Percentiles rank a stretch among this genome's conserved stretches.
Conservation (phyloP, 2,888 invertebrate species). For the Lasioglossum oenotherae region DNA sequence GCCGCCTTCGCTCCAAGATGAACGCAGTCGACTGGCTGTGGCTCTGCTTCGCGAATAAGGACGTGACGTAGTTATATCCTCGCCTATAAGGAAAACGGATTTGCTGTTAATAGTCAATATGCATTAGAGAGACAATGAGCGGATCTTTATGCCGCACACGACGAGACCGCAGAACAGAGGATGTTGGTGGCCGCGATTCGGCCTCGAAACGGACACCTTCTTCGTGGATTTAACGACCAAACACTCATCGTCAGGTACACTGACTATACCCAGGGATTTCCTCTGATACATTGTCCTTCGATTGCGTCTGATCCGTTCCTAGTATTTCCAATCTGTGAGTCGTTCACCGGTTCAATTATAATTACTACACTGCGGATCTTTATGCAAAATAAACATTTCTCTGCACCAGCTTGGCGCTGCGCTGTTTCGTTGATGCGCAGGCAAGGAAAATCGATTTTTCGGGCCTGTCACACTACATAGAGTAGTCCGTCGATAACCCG, state of each 20-base stretch:
- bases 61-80: conserved; percentile 73
- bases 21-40: conserved; percentile 65
- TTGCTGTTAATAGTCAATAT: conserved; percentile 77
- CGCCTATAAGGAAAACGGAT: conserved; percentile 76
- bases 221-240: conserved; percentile 35
- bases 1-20: conserved; percentile 70
- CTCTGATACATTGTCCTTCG: not conserved
- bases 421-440: too few relatives aligned
- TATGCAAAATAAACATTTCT: too few relatives aligned
- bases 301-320: not conserved
- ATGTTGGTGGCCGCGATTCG: conserved; percentile 41
- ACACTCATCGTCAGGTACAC: conserved; percentile 5
- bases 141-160: conserved; percentile 71
- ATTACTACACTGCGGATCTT: not conserved
- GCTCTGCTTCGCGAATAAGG: conserved; percentile 72
- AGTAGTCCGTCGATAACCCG: not conserved
- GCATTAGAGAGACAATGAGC: conserved; percentile 75
- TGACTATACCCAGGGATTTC: not conserved
- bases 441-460: not conserved
- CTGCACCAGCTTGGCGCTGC: too few relatives aligned
- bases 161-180: conserved; percentile 48
- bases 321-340: not conserved
- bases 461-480: not conserved
- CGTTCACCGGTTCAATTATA: not conserved
- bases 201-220: conserved; percentile 36